Percentiles rank a stretch among this genome's conserved stretches.
Evolutionary conservation across 2,797 vertebrate genomes (phyloP).

Genomic region (Chelmon rostratus): DNA sequence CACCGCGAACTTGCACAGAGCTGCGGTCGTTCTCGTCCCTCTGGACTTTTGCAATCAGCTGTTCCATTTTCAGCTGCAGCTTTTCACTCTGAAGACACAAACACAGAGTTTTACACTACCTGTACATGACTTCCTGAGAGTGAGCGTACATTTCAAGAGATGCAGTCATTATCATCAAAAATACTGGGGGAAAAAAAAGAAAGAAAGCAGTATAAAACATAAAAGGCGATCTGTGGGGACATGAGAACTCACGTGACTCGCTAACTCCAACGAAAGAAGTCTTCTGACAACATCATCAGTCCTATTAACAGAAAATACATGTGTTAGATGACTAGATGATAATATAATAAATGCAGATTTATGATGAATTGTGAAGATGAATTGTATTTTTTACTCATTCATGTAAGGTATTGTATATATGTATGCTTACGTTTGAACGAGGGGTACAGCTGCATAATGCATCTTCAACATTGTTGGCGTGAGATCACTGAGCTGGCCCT

Average conservation of each 20-base stretch:
- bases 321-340: conserved; percentile 1
- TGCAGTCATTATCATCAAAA: background rate
- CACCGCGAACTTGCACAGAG: conserved; percentile 91
- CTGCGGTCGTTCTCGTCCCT: conserved; percentile 86
- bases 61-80: conserved; percentile 89
- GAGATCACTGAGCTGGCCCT: conserved; percentile 90
- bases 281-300: conserved; percentile 91
- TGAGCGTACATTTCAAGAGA: background rate
- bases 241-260: conserved; percentile 88
- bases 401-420: background rate
- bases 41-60: conserved; percentile 90
- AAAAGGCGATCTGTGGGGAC: background rate
- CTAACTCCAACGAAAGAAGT: conserved; percentile 93
- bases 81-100: conserved; percentile 89
- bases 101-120: background rate
- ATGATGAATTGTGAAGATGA: background rate
- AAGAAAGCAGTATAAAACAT: background rate
- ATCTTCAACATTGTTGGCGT: conserved; percentile 87
- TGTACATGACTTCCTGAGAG: background rate
- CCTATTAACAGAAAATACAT: conserved; percentile 78
- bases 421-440: conserved; percentile 87
- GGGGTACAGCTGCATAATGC: conserved; percentile 87
- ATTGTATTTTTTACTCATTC: background rate
- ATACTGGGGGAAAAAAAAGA: background rate
- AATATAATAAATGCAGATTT: background rate